These are phyloP conservation scores for Cyrtonyx montezumae DNA, from an alignment of 2,113 vertebrate species.

Conservation along the genomic window DNA sequence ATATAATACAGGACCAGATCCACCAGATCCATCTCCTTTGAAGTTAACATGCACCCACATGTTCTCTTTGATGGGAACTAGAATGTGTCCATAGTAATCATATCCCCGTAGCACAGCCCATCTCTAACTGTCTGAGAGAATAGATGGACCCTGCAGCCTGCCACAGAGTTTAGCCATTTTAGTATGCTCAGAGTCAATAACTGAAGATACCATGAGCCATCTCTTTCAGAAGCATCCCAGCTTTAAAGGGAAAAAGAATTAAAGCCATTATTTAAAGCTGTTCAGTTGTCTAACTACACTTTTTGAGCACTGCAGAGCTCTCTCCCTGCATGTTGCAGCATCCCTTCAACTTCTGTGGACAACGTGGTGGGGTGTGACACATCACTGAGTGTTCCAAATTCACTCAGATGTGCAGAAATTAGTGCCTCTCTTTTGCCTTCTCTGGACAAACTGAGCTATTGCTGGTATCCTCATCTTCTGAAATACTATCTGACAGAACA, in stretches of 20 bases:
- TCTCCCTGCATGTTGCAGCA: not conserved
- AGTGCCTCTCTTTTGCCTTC: not conserved
- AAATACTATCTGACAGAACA: not conserved
- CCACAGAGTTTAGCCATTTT: not conserved
- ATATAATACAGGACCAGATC: not conserved
- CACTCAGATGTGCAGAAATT: not conserved
- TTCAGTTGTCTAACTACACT: not conserved
- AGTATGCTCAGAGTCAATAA: not conserved
- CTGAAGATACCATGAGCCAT: not conserved
- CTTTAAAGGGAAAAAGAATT: not conserved
- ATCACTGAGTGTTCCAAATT: not conserved
- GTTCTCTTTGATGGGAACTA: conserved; percentile 34
- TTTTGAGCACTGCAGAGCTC: not conserved
- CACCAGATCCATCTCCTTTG: conserved; percentile 30
- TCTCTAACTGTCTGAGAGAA: conserved; percentile 41
- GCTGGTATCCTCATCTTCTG: not conserved
- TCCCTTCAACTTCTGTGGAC: not conserved
- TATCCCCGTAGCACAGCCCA: not conserved
- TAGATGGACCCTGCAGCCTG: not conserved
- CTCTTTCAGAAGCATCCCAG: not conserved
- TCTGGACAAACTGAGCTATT: not conserved
- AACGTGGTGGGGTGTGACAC: not conserved
- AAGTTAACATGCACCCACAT: conserved; percentile 20
- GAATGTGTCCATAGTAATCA: conserved; percentile 40
- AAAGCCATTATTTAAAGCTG: not conserved